Percentiles rank a stretch among this genome's conserved stretches.
Evolutionary conservation across 2,888 invertebrate genomes (phyloP).

Genomic region (Margaritifera margaritifera): DNA sequence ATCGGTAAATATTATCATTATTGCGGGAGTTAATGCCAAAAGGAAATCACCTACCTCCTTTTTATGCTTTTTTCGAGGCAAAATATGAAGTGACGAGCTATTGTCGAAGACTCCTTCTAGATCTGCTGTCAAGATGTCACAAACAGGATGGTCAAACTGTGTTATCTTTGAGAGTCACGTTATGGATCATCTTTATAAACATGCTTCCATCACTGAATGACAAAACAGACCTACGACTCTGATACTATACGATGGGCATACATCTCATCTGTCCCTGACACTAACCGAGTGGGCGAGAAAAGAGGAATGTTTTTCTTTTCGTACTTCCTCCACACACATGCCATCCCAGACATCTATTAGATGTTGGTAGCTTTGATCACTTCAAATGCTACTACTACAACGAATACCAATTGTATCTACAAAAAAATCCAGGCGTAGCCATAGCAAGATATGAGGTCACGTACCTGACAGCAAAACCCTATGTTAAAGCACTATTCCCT

Average conservation of each 20-base stretch:
- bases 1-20: too few relatives aligned
- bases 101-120: conserved; percentile 17
- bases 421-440: conserved; percentile 13
- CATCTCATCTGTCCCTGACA: conserved; percentile 20
- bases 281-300: conserved; percentile 26
- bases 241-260: conserved; percentile 31
- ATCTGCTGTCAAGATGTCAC: conserved; percentile 24
- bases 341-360: conserved; percentile 22
- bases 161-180: conserved; percentile 24
- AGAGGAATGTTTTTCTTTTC: conserved; percentile 25
- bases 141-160: conserved; percentile 31
- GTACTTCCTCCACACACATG: conserved; percentile 19
- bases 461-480: conserved; percentile 18
- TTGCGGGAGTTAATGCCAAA: conserved; percentile 19
- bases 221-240: conserved; percentile 6
- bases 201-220: conserved; percentile 11
- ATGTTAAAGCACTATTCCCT: conserved; percentile 12
- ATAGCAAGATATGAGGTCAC: conserved; percentile 23
- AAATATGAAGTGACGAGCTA: conserved; percentile 26
- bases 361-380: conserved; percentile 21
- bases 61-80: conserved; percentile 26
- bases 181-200: conserved; percentile 25
- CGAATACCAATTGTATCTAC: conserved; percentile 19
- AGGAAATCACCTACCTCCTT: conserved; percentile 27
- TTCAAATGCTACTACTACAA: conserved; percentile 14